phyloP scores from a whole-genome alignment of 2,797 vertebrate genomes.

The Hylomyscus alleni region DNA sequence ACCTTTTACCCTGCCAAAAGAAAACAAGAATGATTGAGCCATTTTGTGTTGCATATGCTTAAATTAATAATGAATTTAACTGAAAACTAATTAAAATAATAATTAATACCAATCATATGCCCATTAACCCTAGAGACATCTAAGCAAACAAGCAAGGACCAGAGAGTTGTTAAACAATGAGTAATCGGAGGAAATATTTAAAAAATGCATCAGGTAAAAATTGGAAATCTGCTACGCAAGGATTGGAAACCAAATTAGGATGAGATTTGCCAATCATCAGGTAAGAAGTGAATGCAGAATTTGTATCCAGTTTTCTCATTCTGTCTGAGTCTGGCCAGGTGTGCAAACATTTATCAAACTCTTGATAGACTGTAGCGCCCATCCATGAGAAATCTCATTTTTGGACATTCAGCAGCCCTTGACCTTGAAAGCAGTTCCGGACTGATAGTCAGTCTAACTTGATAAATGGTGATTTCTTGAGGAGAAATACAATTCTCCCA shows the following conservation, averaged over 20 bases:
- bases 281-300: constrained; percentile 68
- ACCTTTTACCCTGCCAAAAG: not conserved
- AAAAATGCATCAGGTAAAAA: constrained; percentile 47
- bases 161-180: constrained; percentile 18
- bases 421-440: constrained; percentile 85
- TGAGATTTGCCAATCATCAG: constrained; percentile 38
- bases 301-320: constrained; percentile 76
- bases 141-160: not conserved
- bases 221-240: constrained; percentile 37
- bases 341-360: constrained; percentile 86
- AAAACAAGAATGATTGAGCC: not conserved
- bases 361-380: constrained; percentile 76
- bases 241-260: not conserved
- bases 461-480: constrained; percentile 87
- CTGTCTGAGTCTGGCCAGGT: constrained; percentile 81
- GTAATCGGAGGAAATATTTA: constrained; percentile 16
- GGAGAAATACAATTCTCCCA: constrained; percentile 79
- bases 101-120: not conserved
- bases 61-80: not conserved
- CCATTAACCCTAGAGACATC: not conserved
- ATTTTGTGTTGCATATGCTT: not conserved
- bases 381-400: constrained; percentile 83
- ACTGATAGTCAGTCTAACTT: constrained; percentile 83
- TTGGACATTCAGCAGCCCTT: constrained; percentile 86
- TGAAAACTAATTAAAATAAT: not conserved